Percentiles rank a stretch among this genome's conserved stretches.
phyloP scores from a whole-genome alignment of 2,888 invertebrate genomes.

The Scrobipalpa costella region DNA sequence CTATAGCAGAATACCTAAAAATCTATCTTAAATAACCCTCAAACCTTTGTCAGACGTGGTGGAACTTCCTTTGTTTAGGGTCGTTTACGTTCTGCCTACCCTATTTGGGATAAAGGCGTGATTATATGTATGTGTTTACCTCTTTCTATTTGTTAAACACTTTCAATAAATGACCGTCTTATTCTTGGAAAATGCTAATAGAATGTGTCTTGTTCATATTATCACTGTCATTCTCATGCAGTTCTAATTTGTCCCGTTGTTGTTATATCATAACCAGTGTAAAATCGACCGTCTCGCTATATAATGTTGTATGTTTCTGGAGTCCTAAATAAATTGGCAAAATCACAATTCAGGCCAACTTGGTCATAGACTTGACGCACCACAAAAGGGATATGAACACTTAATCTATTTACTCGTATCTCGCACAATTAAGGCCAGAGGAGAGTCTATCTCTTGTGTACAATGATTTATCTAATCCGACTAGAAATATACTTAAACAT shows the following conservation, averaged over 20 bases:
- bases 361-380: conserved; percentile 2
- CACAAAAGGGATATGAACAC: conserved; percentile 38
- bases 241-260: conserved; percentile 4
- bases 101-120: too few species aligned
- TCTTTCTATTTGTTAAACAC: background rate
- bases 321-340: background rate
- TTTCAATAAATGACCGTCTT: background rate
- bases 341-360: conserved; percentile 14
- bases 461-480: conserved; percentile 53
- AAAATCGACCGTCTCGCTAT: background rate
- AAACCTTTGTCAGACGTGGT: too few species aligned
- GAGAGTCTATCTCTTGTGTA: conserved; percentile 56
- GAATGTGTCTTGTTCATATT: background rate
- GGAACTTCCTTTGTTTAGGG: too few species aligned
- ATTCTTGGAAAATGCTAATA: background rate
- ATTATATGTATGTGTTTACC: too few species aligned
- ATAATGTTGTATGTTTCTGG: background rate
- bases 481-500: too few species aligned
- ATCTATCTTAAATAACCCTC: too few species aligned
- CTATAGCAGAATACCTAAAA: too few species aligned
- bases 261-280: background rate
- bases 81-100: too few species aligned
- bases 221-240: conserved; percentile 3
- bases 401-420: conserved; percentile 42
- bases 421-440: conserved; percentile 54